Evolutionary conservation across 2,888 invertebrate genomes (phyloP).

Genomic region (Drosophila cracens): DNA sequence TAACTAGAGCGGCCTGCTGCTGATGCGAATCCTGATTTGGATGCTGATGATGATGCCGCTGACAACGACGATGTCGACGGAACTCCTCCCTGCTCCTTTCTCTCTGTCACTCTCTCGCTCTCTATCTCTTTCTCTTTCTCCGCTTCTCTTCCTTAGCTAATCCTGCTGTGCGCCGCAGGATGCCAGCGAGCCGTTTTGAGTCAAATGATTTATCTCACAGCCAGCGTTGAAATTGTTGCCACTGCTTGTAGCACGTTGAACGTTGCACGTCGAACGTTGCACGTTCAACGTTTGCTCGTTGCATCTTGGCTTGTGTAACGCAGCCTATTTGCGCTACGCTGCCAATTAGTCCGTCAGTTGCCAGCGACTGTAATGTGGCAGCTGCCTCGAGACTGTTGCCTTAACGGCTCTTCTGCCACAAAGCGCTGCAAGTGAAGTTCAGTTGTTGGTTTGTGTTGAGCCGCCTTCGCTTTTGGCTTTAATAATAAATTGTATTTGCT

Average conservation of each 20-base stretch:
- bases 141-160: background rate
- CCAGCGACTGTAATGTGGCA: constrained; percentile 14
- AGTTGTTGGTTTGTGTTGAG: constrained; percentile 1
- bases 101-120: background rate
- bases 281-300: background rate
- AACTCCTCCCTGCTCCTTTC: constrained; percentile 33
- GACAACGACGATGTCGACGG: constrained; percentile 66
- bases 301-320: constrained; percentile 32
- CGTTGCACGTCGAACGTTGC: background rate
- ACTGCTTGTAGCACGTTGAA: background rate
- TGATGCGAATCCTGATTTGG: constrained; percentile 18
- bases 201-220: constrained; percentile 74
- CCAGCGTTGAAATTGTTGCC: constrained; percentile 21
- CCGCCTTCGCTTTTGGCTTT: background rate
- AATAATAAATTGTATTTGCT: background rate
- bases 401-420: background rate
- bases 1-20: constrained; percentile 33
- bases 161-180: constrained; percentile 61
- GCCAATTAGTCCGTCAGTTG: constrained; percentile 63
- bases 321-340: constrained; percentile 20
- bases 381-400: background rate
- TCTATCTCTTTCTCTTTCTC: background rate
- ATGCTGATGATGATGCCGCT: constrained; percentile 60
- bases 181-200: constrained; percentile 49
- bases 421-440: constrained; percentile 3